Conservation (phyloP, 2,888 invertebrate species). For the Disparrhopalites patrizii region DNA sequence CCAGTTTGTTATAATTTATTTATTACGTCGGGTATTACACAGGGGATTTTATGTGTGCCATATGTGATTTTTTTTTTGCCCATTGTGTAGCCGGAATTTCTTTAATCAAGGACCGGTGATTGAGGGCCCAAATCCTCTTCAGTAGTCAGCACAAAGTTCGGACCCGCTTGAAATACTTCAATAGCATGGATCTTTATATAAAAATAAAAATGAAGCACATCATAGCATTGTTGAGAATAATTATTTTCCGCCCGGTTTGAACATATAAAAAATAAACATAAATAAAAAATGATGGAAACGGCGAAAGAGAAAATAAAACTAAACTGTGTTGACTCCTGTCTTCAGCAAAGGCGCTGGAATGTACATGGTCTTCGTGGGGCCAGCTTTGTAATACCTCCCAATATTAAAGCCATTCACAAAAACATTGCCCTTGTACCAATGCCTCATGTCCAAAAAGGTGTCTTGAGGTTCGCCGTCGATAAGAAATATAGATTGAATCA, state of each 20-base stretch:
- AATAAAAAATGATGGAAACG: no score
- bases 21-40: no score
- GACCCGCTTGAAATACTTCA: neutral
- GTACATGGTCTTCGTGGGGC: slow-evolving; percentile 78
- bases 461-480: slow-evolving; percentile 59
- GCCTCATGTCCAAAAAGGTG: slow-evolving; percentile 68
- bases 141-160: neutral
- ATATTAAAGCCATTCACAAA: slow-evolving; percentile 81
- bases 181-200: neutral
- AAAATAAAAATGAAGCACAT: neutral
- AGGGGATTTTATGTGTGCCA: no score
- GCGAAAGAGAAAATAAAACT: no score
- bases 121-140: neutral
- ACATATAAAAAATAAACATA: neutral
- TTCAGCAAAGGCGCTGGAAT: slow-evolving; percentile 70
- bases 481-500: slow-evolving; percentile 57
- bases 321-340: slow-evolving; percentile 58
- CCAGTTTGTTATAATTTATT: no score
- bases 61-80: no score
- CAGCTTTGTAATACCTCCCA: slow-evolving; percentile 77
- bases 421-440: slow-evolving; percentile 71
- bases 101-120: no score
- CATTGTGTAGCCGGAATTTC: no score
- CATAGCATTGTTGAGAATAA: neutral
- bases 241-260: neutral